These are phyloP conservation scores for Yasuhikotakia modesta DNA, from an alignment of 2,797 vertebrate species.

Conservation along the genomic window DNA sequence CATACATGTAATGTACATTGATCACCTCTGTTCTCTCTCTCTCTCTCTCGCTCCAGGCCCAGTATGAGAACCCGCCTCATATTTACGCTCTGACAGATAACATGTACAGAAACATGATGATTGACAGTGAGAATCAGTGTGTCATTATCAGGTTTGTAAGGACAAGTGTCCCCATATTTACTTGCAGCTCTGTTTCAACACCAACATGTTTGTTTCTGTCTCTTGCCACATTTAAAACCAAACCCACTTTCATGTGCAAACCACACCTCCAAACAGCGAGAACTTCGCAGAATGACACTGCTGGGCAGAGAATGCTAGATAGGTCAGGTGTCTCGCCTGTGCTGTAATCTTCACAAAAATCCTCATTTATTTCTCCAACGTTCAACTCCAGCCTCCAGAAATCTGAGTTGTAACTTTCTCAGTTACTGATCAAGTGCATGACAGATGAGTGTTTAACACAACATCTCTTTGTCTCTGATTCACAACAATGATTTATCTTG, in stretches of 20 bases:
- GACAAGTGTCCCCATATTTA: not conserved
- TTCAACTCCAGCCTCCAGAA: not conserved
- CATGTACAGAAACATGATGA: slow-evolving; percentile 99
- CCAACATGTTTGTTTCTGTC: not conserved
- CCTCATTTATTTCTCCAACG: not conserved
- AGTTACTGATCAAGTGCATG: no score
- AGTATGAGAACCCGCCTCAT: slow-evolving; percentile 98
- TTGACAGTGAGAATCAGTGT: slow-evolving; percentile 96
- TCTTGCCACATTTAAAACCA: not conserved
- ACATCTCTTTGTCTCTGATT: not conserved
- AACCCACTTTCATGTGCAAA: not conserved
- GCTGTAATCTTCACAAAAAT: not conserved
- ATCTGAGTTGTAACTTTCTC: not conserved
- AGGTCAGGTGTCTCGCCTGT: not conserved
- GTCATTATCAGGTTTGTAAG: slow-evolving; percentile 95
- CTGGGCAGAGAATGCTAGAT: not conserved
- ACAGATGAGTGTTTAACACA: not conserved
- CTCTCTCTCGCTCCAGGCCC: slow-evolving; percentile 78
- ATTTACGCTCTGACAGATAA: slow-evolving; percentile 97
- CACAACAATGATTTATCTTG: no score
- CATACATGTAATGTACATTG: slow-evolving; percentile 96
- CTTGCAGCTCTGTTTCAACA: not conserved
- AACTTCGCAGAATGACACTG: not conserved
- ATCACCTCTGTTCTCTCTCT: slow-evolving; percentile 87
- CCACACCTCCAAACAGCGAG: not conserved